Base-by-base conservation (phyloP, 2,113 vertebrate species). In the Bucco capensis region DNA sequence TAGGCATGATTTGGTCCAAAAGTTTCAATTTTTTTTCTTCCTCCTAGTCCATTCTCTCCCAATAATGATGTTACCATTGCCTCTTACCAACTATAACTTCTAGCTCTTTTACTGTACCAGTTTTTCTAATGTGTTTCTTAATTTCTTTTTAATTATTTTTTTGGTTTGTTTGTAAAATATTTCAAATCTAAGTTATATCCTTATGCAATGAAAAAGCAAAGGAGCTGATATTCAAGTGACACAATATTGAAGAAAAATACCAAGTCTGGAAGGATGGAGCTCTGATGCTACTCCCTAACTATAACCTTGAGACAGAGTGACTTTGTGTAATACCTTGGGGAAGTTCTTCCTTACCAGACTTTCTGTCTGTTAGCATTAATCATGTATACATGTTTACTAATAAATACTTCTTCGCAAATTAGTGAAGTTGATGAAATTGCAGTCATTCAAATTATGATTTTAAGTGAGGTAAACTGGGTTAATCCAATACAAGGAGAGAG, bases 151-250 rank as follows among this genome's bases (percentile, higher is more conserved):
- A 5, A 42, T 46, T 46, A 17, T 24, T 35, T 16, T 18, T 37
- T 79, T 17, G 2, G 33, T 46, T 65, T 47, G 19, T 10, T 44
- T 42, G n/a, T 31, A 53, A 84, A 77, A 42, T 58, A 27, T 86
- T 69, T 88, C 18, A 23, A 35, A 62, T 92, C 78, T 79, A 93
- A 84, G 69, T 92, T 83, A 46, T 22, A 12, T 9, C 15, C 60
- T 89, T 62, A 67, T 65, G 62, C 54, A 8, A 28, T 66, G n/a
- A 65, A 56, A 93, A 69, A 75, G n/a, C 76, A 93, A 93, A 96
- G 70, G 56, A 47, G 40, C 49, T 88, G 24, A 77, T 89, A 73
- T 93, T 67, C 89, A 47, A 9, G 38, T 80, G 49, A 82, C 14
- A 14, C 19, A 16, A 56, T 28, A 67, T 19, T 75, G 60, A 79